phyloP scores from a whole-genome alignment of 2,888 invertebrate genomes.

The Philhelius pedissequus region DNA sequence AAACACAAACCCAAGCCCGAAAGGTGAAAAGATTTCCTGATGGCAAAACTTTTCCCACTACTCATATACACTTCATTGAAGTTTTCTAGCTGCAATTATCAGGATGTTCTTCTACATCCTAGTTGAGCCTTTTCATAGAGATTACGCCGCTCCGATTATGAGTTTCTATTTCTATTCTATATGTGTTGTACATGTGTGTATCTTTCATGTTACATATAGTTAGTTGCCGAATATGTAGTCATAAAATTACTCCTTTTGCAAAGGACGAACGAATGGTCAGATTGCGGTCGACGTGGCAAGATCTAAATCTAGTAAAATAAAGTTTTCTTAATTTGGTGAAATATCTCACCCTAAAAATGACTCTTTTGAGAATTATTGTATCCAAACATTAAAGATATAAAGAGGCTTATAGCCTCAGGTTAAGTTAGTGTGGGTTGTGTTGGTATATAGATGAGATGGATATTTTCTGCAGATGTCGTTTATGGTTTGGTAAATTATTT shows the following conservation, averaged over 20 bases:
- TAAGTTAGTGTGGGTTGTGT: neutral
- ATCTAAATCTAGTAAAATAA: constrained; percentile 22
- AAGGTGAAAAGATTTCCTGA: constrained; percentile 27
- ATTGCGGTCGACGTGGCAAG: neutral
- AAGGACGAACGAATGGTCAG: neutral
- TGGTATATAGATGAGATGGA: neutral
- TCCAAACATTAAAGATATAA: constrained; percentile 3
- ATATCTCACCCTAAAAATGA: constrained; percentile 40
- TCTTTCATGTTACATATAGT: neutral
- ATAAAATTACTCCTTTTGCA: constrained; percentile 46
- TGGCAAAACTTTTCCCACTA: constrained; percentile 5
- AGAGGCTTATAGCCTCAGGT: constrained; percentile 4
- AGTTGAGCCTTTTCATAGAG: neutral
- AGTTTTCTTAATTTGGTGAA: constrained; percentile 45
- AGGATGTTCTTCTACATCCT: neutral
- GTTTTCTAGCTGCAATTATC: constrained; percentile 47
- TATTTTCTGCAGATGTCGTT: constrained; percentile 37
- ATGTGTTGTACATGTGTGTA: neutral
- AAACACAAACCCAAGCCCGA: neutral
- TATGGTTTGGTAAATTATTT: constrained; percentile 34
- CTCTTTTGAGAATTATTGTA: constrained; percentile 49
- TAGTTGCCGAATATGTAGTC: constrained; percentile 33
- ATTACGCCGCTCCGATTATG: neutral
- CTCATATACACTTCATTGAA: neutral
- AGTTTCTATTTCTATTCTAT: neutral